Conservation (phyloP, 2,888 invertebrate species). For the Zaprionus lineosus region DNA sequence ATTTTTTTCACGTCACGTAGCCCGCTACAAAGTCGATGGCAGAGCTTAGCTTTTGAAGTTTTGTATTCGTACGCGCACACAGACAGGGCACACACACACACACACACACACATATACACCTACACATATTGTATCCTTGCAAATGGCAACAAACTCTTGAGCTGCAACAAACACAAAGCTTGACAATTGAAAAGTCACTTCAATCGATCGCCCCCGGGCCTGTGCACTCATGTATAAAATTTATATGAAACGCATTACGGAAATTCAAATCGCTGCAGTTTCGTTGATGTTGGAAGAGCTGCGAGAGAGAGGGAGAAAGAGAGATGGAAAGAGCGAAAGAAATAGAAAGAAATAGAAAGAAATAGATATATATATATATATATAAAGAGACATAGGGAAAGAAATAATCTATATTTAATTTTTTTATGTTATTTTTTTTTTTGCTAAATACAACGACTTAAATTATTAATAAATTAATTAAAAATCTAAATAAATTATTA, state of each 20-base stretch:
- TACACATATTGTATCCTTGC: slow-evolving; percentile 2
- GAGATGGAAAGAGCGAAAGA: too few species aligned
- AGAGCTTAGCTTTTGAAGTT: slow-evolving; percentile 12
- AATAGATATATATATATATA: too few species aligned
- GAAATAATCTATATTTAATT: too few species aligned
- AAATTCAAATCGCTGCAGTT: neutral
- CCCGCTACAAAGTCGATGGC: slow-evolving; percentile 36
- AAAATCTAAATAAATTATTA: too few species aligned
- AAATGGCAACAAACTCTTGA: slow-evolving; percentile 20
- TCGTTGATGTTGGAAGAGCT: neutral
- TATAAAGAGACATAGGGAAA: too few species aligned
- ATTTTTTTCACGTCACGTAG: slow-evolving; percentile 39
- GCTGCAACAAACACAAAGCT: slow-evolving; percentile 24
- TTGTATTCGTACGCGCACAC: neutral
- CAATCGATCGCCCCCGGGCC: neutral
- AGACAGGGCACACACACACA: neutral
- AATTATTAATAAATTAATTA: too few species aligned
- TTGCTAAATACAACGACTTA: too few species aligned
- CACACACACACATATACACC: neutral
- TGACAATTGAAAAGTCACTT: slow-evolving; percentile 18
- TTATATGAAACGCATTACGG: neutral
- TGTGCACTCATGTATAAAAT: neutral
- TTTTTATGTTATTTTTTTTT: too few species aligned
- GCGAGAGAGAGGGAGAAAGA: too few species aligned
- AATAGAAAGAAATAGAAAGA: too few species aligned